These are phyloP conservation scores for Ardeotis arabs DNA, from an alignment of 2,113 vertebrate species.

Conservation along the genomic window DNA sequence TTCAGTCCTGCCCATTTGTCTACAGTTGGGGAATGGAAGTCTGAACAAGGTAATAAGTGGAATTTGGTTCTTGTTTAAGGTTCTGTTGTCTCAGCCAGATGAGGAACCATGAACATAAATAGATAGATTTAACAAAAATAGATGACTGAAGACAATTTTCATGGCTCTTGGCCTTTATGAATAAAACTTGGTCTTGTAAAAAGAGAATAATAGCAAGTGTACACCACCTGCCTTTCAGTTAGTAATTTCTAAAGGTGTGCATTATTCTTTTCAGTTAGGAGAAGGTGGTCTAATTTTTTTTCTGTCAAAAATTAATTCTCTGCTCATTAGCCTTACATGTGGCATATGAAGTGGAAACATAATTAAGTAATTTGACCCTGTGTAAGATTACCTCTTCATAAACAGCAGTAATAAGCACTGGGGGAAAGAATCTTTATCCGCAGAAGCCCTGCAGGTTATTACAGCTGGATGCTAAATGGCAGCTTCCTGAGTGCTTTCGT, in stretches of 20 bases:
- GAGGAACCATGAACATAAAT: background rate
- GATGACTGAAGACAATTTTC: background rate
- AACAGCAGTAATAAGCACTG: background rate
- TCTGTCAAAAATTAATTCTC: background rate
- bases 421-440: background rate
- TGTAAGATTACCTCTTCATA: background rate
- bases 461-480: background rate
- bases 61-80: background rate
- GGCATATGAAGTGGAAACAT: background rate
- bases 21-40: background rate
- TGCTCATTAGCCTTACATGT: background rate
- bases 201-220: background rate
- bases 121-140: background rate
- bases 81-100: background rate
- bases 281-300: background rate
- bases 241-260: background rate
- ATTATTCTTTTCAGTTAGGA: background rate
- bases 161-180: background rate
- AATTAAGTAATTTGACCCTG: background rate
- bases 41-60: background rate
- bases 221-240: background rate
- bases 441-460: background rate
- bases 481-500: background rate
- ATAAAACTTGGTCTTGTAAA: background rate
- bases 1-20: fast-evolving